phyloP scores from a whole-genome alignment of 2,113 vertebrate species.

The Falcunculus frontatus region DNA sequence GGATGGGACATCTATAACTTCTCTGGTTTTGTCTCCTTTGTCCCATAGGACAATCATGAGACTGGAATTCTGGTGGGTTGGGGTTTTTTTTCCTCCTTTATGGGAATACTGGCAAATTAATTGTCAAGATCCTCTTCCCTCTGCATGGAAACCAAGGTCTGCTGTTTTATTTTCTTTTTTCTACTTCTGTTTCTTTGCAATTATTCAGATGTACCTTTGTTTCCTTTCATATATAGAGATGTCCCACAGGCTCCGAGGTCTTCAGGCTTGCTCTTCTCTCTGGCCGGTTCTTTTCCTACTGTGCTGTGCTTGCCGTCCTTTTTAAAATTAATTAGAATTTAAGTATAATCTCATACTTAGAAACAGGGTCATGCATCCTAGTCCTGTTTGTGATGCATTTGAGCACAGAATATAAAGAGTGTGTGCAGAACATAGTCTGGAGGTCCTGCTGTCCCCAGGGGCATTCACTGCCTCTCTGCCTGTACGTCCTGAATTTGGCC shows the following conservation, averaged over 20 bases:
- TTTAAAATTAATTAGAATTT: not conserved
- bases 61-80: not conserved
- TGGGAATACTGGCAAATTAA: not conserved
- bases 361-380: not conserved
- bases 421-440: not conserved
- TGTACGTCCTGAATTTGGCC: not conserved
- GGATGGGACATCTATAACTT: not conserved
- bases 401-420: not conserved
- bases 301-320: not conserved
- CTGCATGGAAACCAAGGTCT: not conserved
- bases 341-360: not conserved
- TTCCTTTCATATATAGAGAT: not conserved
- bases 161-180: not conserved
- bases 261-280: not conserved
- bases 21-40: not conserved
- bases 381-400: not conserved
- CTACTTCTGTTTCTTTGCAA: not conserved
- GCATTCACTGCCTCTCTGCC: not conserved
- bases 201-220: not conserved
- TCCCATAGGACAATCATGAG: not conserved
- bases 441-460: not conserved
- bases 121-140: not conserved
- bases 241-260: not conserved
- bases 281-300: not conserved
- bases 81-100: fast-evolving